Evolutionary conservation across 35 echinoderm and acorn worm genomes (phyloP).

Genomic region (Apostichopus californicus): DNA sequence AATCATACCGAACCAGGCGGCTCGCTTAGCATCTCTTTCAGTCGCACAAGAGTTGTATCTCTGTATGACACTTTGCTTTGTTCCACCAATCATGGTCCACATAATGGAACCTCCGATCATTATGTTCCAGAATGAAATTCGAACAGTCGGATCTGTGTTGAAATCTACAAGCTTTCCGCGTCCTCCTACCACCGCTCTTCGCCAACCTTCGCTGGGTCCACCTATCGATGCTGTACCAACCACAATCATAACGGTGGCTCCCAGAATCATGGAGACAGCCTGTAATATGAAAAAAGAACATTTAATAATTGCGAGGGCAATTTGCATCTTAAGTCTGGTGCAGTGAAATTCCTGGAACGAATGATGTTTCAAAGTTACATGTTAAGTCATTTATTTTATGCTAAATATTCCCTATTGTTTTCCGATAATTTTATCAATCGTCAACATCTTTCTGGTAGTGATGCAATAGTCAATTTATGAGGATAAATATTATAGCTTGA

Average conservation of each 20-base stretch:
- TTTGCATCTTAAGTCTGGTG: too few relatives aligned
- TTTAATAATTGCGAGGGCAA: too few relatives aligned
- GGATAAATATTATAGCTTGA: too few relatives aligned
- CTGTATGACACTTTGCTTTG: slow-evolving; percentile 13
- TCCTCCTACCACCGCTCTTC: neutral
- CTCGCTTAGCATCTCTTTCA: slow-evolving; percentile 14
- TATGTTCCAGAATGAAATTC: neutral
- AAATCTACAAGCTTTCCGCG: slow-evolving; percentile 1
- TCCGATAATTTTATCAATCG: too few relatives aligned
- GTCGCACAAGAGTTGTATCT: slow-evolving; percentile 27
- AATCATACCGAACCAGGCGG: slow-evolving; percentile 7
- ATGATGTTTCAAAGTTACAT: too few relatives aligned
- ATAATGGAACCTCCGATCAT: neutral
- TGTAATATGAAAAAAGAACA: neutral
- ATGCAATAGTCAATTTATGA: too few relatives aligned
- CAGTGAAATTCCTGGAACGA: too few relatives aligned
- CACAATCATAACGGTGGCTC: slow-evolving; percentile 16
- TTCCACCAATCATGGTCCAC: neutral
- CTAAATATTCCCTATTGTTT: too few relatives aligned
- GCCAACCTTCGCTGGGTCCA: slow-evolving; percentile 19
- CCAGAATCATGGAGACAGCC: slow-evolving; percentile 9
- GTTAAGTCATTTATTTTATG: too few relatives aligned
- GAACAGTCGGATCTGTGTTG: neutral
- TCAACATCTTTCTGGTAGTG: too few relatives aligned
- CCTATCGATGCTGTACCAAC: slow-evolving; percentile 5